phyloP scores from a whole-genome alignment of 2,113 vertebrate genomes.

The Ceratotherium simum region DNA sequence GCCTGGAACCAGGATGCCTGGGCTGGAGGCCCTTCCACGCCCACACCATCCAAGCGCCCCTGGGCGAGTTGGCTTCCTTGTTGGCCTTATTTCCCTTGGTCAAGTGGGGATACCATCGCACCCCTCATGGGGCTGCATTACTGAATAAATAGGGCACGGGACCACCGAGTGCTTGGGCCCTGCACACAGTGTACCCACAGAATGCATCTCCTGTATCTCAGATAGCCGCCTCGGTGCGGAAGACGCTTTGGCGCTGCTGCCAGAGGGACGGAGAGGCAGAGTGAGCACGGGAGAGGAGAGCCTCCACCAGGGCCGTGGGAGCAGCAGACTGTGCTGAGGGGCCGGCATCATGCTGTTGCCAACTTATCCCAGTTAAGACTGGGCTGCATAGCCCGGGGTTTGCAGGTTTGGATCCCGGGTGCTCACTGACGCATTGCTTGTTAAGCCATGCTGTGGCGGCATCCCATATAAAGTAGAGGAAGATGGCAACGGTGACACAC shows the following conservation, averaged over 20 bases:
- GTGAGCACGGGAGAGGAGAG: neutral
- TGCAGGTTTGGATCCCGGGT: too few relatives aligned
- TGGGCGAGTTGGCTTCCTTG: too few relatives aligned
- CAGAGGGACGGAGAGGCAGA: neutral
- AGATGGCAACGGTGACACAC: too few relatives aligned
- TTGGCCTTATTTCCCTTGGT: neutral
- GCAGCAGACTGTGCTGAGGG: neutral
- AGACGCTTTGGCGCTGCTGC: neutral
- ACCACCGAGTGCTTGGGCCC: too few relatives aligned
- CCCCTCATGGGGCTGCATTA: neutral
- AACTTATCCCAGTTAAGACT: neutral
- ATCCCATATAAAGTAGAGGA: too few relatives aligned
- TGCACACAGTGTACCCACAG: too few relatives aligned
- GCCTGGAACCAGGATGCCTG: accelerated
- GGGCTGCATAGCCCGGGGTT: neutral
- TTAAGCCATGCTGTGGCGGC: too few relatives aligned
- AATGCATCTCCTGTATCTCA: accelerated
- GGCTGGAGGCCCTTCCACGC: neutral
- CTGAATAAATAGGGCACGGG: neutral
- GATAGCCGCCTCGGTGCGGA: neutral
- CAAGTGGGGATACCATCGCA: neutral
- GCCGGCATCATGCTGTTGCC: accelerated
- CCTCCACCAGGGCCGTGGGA: neutral
- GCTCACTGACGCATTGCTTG: too few relatives aligned
- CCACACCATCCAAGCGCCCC: neutral